Conservation (phyloP, 2,113 vertebrate species). For the Megaceryle maxima region DNA sequence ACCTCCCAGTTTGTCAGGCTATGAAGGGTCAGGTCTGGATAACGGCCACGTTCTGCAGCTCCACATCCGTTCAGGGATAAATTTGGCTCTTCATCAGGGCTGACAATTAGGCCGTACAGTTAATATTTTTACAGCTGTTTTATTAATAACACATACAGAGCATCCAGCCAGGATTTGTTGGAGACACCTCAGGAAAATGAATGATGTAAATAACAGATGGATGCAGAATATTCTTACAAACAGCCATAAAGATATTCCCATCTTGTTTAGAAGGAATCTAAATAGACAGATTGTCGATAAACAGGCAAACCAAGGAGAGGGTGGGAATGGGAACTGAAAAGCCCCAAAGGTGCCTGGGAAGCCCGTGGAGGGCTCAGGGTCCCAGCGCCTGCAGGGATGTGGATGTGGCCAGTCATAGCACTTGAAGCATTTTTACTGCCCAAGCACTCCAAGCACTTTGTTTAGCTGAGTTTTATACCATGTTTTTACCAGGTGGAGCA, state of each 20-base stretch:
- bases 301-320: slow-evolving; percentile 51
- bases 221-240: slow-evolving; percentile 74
- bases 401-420: neutral
- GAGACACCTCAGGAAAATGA: slow-evolving; percentile 84
- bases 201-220: slow-evolving; percentile 86
- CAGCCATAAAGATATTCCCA: slow-evolving; percentile 77
- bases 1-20: neutral
- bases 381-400: accelerated
- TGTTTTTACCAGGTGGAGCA: neutral
- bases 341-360: neutral
- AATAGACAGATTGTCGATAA: slow-evolving; percentile 78
- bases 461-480: neutral
- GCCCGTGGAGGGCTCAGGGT: accelerated
- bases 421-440: slow-evolving; percentile 16
- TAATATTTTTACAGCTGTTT: slow-evolving; percentile 90
- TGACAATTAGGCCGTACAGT: slow-evolving; percentile 79
- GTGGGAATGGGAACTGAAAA: slow-evolving; percentile 9
- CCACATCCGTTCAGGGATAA: slow-evolving; percentile 67
- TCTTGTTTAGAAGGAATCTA: slow-evolving; percentile 75
- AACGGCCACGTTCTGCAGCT: slow-evolving; percentile 47
- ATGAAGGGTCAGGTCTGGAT: slow-evolving; percentile 71
- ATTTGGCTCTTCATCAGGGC: slow-evolving; percentile 72
- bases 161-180: slow-evolving; percentile 80
- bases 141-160: slow-evolving; percentile 79
- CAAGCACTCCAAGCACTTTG: neutral